A percentile compares a stretch with the other conserved stretches of the same genome.
Evolutionary conservation across 2,888 invertebrate species (phyloP).

Genomic region (Hylaea fasciaria): DNA sequence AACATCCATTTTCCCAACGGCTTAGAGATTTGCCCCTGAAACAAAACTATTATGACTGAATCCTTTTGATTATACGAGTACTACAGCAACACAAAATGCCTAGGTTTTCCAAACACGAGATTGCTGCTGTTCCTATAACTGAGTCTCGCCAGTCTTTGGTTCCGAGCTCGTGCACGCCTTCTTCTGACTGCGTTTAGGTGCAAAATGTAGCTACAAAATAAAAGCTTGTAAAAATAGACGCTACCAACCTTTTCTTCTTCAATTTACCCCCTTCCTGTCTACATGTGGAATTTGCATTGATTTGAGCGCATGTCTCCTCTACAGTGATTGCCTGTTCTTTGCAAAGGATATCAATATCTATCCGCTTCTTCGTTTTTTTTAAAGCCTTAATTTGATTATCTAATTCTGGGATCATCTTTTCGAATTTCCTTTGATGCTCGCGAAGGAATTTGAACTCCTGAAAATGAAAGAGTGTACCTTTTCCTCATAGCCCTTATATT

Average conservation of each 20-base stretch:
- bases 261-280: conserved; percentile 44
- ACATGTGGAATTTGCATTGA: conserved; percentile 39
- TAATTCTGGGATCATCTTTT: conserved; percentile 57
- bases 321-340: conserved; percentile 65
- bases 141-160: no score
- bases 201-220: no score
- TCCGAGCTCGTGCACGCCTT: no score
- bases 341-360: conserved; percentile 60
- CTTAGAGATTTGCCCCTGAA: conserved; percentile 60
- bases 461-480: conserved; percentile 12
- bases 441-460: conserved; percentile 71
- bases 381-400: conserved; percentile 54
- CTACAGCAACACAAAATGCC: no score
- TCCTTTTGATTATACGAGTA: no score
- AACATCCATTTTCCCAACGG: conserved; percentile 70
- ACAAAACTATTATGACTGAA: conserved; percentile 5
- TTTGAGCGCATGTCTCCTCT: conserved; percentile 61
- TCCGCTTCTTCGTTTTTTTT: conserved; percentile 62
- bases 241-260: conserved; percentile 57
- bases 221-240: background rate
- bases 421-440: conserved; percentile 67
- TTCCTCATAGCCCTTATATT: no score
- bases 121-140: no score
- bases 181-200: no score
- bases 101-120: no score